Conservation (phyloP, 2,888 invertebrate genomes). For the Iselma pallidipennis region DNA sequence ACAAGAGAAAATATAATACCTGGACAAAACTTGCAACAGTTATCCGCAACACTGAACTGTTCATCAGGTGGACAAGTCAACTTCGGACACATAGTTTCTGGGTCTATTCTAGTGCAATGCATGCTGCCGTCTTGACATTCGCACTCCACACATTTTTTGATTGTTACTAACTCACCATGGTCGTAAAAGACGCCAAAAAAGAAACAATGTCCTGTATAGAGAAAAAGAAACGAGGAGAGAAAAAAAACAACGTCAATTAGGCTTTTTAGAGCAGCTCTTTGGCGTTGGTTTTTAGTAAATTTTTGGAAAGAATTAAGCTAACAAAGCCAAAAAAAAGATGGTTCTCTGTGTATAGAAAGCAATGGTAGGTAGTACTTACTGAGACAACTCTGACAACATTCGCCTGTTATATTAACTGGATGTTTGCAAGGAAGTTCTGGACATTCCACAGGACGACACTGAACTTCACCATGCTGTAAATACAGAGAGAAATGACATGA, state of each 20-base stretch:
- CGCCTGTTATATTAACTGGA: conserved; percentile 75
- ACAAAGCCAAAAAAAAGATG: background rate
- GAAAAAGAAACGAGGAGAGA: conserved; percentile 12
- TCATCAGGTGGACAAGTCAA: conserved; percentile 76
- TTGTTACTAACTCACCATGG: conserved; percentile 76
- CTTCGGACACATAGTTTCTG: conserved; percentile 74
- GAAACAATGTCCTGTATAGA: conserved; percentile 48
- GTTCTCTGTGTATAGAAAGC: background rate
- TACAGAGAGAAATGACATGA: conserved; percentile 20
- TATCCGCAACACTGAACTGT: conserved; percentile 80
- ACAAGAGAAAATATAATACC: conserved; percentile 58
- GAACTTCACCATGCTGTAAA: conserved; percentile 79
- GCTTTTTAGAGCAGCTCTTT: background rate
- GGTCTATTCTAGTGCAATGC: conserved; percentile 74
- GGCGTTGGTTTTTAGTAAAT: background rate
- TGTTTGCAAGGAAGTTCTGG: conserved; percentile 77
- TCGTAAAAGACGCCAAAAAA: conserved; percentile 63
- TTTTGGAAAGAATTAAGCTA: too few species aligned
- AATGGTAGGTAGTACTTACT: conserved; percentile 65
- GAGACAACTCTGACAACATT: conserved; percentile 85
- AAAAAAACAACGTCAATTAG: conserved; percentile 2
- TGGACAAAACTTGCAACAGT: conserved; percentile 90
- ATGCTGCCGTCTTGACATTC: conserved; percentile 82
- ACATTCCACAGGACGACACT: conserved; percentile 83
- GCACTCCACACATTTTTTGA: conserved; percentile 80